phyloP scores from a whole-genome alignment of 2,888 invertebrate species.

The Schrankia costaestrigalis region DNA sequence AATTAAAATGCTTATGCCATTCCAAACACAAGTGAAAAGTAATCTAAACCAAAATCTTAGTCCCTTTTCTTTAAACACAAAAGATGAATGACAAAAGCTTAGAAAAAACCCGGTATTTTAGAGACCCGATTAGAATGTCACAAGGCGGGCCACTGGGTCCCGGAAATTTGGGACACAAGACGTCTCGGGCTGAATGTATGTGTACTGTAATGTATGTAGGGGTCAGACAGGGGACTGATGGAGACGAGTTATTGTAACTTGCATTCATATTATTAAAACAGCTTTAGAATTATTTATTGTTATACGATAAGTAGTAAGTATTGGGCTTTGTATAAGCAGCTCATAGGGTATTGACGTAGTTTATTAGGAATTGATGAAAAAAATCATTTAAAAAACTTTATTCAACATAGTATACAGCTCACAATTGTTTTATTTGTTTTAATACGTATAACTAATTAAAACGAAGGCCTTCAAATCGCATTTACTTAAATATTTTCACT shows the following conservation, averaged over 20 bases:
- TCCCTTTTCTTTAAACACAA: constrained; percentile 5
- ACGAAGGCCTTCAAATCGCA: too few relatives aligned
- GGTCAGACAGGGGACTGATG: constrained; percentile 17
- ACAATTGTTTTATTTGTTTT: too few relatives aligned
- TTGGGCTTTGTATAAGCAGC: too few relatives aligned
- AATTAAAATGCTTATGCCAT: constrained; percentile 2
- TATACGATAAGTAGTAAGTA: too few relatives aligned
- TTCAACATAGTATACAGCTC: too few relatives aligned
- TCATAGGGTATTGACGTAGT: too few relatives aligned
- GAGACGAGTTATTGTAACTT: constrained; percentile 15
- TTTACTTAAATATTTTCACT: too few relatives aligned
- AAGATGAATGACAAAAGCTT: constrained; percentile 6
- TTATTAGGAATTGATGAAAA: too few relatives aligned
- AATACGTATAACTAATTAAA: too few relatives aligned
- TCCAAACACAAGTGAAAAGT: constrained; percentile 2
- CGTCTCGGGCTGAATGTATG: not conserved
- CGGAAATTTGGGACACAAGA: constrained; percentile 24
- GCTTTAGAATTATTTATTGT: too few relatives aligned
- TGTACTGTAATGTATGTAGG: not conserved
- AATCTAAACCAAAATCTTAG: constrained; percentile 1
- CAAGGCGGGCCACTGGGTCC: constrained; percentile 7
- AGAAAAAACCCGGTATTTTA: constrained; percentile 21
- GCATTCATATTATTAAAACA: too few relatives aligned
- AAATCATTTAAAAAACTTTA: too few relatives aligned
- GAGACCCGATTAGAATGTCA: constrained; percentile 23